Evolutionary conservation across 2,797 vertebrate species (phyloP).

Genomic region (Anolis apletophallus): DNA sequence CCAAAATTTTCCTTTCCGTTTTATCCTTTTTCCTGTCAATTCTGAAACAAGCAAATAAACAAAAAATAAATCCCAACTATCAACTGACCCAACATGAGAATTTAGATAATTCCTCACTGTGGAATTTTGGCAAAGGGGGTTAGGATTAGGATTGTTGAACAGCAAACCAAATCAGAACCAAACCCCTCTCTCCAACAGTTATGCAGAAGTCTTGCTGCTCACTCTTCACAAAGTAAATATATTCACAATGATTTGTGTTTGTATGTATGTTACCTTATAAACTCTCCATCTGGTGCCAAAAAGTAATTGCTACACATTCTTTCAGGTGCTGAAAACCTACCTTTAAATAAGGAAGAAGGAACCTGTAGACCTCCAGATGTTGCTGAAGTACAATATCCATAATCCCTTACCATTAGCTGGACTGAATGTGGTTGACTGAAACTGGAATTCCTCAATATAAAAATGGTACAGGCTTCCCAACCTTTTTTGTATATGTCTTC

Average conservation of each 20-base stretch:
- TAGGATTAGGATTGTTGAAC: not conserved
- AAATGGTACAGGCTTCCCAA: not conserved
- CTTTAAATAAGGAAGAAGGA: not conserved
- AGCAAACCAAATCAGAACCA: not conserved
- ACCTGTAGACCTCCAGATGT: too few species aligned
- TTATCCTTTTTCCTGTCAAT: constrained; percentile 98
- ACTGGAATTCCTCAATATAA: not conserved
- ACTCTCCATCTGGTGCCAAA: not conserved
- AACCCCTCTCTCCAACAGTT: not conserved
- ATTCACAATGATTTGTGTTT: not conserved
- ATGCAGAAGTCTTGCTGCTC: not conserved
- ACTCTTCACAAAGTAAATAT: not conserved
- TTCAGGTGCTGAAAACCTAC: not conserved
- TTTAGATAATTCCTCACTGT: not conserved
- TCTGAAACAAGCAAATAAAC: constrained; percentile 75
- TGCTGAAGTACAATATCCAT: not conserved
- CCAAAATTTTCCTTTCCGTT: constrained; percentile 95
- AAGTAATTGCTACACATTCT: not conserved
- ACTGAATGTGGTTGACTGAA: not conserved
- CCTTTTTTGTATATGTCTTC: not conserved
- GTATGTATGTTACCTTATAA: not conserved
- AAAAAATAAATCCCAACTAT: not conserved
- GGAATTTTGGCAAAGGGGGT: not conserved
- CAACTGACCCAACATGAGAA: not conserved
- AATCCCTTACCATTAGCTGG: not conserved